Evolutionary conservation across 2,113 vertebrate genomes (phyloP), one percentile per base, ranked within the genome.

Genomic region (Toxostoma redivivum): DNA sequence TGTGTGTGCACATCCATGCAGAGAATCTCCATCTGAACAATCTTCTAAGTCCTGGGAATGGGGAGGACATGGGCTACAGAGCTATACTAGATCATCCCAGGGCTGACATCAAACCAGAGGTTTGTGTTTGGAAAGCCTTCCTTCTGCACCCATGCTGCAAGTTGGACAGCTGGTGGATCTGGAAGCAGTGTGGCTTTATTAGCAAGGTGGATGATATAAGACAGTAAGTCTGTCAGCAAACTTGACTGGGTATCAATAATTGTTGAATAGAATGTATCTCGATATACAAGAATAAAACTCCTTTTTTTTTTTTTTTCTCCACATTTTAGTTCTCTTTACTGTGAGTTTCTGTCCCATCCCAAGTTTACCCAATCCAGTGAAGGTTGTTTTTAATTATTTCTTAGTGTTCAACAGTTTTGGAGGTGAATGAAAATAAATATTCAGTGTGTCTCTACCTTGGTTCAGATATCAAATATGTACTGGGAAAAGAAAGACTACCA

Each of bases 1-100:
- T 0, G 0, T 33, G 14, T 10, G 35, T 19, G 25, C 4, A 11
- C 3, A 33, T 11, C 4, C 15, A 38, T 51, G 37, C 28, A 62
- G 47, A 60, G 31, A 70, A 71, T 81, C 78, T 12, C 8, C 15
- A 37, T 60, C 27, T 30, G 14, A 67, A n/a, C 15, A 19, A 20
- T 58, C 20, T 56, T 51, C 0, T 12, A 42, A 42, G 27, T 56
- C 28, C 23, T 56, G n/a, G 15, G 14, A 61, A 10, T 14, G 15
- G 10, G n/a, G 17, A 71, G 10, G 25, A 6, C 0, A 1, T 10
- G 38, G 54, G 15, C 45, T 65, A 48, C 15, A 19, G 22, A 61
- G 20, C 67, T 86, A 11, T 30, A 33, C 3, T 69, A 73, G 19
- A 48, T 44, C 19, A 48, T 56, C 24, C 38, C 30, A 61, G 10